These are phyloP conservation scores for Chromobotia macracanthus DNA, from an alignment of 2,797 vertebrate genomes.

Conservation along the genomic window DNA sequence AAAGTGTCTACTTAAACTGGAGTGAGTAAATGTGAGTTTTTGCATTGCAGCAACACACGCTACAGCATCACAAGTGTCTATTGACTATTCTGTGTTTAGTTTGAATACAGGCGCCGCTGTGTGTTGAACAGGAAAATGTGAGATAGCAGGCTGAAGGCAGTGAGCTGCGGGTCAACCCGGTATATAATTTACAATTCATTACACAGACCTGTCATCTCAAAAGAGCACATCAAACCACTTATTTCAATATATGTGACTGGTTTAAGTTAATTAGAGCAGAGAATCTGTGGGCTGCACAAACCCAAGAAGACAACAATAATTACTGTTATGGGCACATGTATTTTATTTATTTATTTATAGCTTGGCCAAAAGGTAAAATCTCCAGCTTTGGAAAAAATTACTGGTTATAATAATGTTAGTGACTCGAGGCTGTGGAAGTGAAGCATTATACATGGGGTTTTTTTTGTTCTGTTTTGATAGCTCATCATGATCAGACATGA, in stretches of 20 bases:
- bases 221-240: conserved; percentile 37
- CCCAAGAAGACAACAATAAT: conserved; percentile 17
- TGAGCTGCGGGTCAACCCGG: background rate
- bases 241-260: background rate
- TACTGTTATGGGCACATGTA: conserved; percentile 1
- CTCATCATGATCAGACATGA: conserved; percentile 38
- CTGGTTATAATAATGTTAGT: conserved; percentile 5
- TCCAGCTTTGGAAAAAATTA: background rate
- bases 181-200: conserved; percentile 25
- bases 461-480: conserved; percentile 17
- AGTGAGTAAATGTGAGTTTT: background rate
- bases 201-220: conserved; percentile 23
- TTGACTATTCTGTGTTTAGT: background rate
- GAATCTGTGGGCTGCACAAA: conserved; percentile 18
- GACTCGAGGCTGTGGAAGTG: conserved; percentile 13
- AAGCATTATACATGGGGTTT: conserved; percentile 16
- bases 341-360: conserved; percentile 17
- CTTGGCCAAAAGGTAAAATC: conserved; percentile 2
- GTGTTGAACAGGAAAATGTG: background rate
- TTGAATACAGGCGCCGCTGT: background rate
- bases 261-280: conserved; percentile 34
- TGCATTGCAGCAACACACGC: background rate
- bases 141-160: background rate
- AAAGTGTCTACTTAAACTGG: no score
- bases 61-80: background rate